These are phyloP conservation scores for Eupithecia insigniata DNA, from an alignment of 2,888 invertebrate species.

Conservation along the genomic window DNA sequence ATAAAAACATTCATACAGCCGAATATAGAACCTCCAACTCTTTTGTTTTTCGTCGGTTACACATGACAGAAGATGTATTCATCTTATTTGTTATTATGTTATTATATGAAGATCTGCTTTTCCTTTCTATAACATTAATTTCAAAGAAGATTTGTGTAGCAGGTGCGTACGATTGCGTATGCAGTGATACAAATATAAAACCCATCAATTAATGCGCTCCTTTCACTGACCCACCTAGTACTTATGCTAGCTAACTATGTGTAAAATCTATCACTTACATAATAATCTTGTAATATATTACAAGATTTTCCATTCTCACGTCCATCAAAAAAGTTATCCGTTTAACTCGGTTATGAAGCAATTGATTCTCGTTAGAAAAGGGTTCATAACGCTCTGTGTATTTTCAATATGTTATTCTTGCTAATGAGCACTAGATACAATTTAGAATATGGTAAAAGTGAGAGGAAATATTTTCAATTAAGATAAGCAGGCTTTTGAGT, in stretches of 20 bases:
- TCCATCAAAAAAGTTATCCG: constrained; percentile 48
- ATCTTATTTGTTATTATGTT: background rate
- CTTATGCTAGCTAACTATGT: constrained; percentile 28
- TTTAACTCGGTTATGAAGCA: constrained; percentile 46
- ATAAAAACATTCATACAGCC: no score
- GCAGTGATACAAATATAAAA: constrained; percentile 73
- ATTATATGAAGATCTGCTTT: background rate
- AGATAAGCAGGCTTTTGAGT: background rate
- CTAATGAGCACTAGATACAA: constrained; percentile 23
- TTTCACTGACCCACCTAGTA: constrained; percentile 62
- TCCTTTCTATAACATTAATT: constrained; percentile 7
- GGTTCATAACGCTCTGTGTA: constrained; percentile 17
- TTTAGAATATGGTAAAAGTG: constrained; percentile 14
- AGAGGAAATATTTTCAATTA: constrained; percentile 26
- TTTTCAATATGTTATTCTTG: constrained; percentile 27
- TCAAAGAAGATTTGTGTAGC: constrained; percentile 25
- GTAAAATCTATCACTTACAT: constrained; percentile 32
- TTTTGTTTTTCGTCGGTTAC: no score
- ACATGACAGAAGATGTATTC: background rate
- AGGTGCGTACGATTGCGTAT: constrained; percentile 56
- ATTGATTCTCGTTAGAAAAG: constrained; percentile 32
- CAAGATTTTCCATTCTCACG: constrained; percentile 49
- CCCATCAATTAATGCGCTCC: constrained; percentile 66
- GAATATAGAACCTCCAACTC: no score
- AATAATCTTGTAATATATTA: constrained; percentile 41